Base-by-base conservation (phyloP, 2,888 invertebrate species). In the Abscondita cerata region DNA sequence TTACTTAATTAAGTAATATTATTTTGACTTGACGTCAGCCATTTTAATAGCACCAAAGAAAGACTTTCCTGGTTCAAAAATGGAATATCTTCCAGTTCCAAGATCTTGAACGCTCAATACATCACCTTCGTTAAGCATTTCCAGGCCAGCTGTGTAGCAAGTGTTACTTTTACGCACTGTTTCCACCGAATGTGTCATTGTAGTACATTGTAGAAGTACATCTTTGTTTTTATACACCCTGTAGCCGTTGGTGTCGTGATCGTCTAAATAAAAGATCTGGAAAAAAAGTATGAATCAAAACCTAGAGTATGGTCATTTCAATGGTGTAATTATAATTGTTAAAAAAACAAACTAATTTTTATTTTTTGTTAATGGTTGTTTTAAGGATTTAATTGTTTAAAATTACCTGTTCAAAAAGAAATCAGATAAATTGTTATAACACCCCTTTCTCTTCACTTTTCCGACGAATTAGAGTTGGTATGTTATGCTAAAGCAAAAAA, bases 21-120 rank as follows among this genome's bases (percentile, higher is more conserved):
- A 69, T 65, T 65, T 73, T 41, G 66, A 63, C 65, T 74, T 79
- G 20, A 76, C 62, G 69, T 88, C 88, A 12, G 86, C 87, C n/a
- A 91, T 80, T 78, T 90, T 91, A 53, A 91, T 84, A n/a, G 91
- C 83, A 33, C 93, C 93, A 70, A 93, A 92, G 82, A 92, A 93
- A 71, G 92, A 92, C 76, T 92, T 92, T 67, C 90, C 90, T 1
- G 86, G 84, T 72, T 89, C 86, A 81, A 91, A 89, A 47, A 90
- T 79, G 0, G 89, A 87, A 75, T 87, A 89, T 50, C 89, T 80
- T 48, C 86, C 84, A 11, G 87, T 86, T 12, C 87, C 86, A 1
- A 92, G 85, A 72, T 93, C 93, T 53, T 87, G 85, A 9, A 93
- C 79, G 3, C 87, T 85, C 11, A 93, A 80, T 15, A 81, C 83